Conservation (phyloP, 2,797 vertebrate genomes). For the Rhodeus uyekii region DNA sequence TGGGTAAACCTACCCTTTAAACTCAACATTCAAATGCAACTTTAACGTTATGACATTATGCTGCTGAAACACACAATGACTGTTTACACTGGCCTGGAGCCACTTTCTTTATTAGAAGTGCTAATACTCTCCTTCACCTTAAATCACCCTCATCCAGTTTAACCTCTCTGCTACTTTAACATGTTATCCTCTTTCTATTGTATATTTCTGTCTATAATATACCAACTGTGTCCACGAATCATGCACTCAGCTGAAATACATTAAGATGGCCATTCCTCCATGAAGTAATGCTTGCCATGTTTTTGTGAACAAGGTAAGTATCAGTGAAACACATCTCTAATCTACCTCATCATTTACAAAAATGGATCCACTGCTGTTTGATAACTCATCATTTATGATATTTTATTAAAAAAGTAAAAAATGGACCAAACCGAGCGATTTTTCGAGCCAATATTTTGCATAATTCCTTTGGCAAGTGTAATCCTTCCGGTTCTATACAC, state of each 20-base stretch:
- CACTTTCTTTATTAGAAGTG: neutral
- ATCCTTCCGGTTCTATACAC: neutral
- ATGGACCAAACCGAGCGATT: neutral
- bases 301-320: neutral
- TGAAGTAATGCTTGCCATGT: neutral
- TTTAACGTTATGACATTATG: neutral
- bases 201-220: neutral
- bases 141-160: slow-evolving; percentile 18
- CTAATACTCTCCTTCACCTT: slow-evolving; percentile 12
- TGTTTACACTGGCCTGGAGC: slow-evolving; percentile 5
- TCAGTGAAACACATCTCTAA: neutral
- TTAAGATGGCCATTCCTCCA: neutral
- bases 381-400: neutral
- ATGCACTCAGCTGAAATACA: neutral
- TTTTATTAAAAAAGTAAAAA: neutral
- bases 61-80: neutral
- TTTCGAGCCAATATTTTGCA: neutral
- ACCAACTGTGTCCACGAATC: neutral
- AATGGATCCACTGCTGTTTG: neutral
- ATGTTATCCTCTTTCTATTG: neutral
- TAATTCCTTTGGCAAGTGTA: neutral
- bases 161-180: slow-evolving; percentile 4
- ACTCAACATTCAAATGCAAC: neutral
- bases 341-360: neutral
- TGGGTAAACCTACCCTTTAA: neutral